Conservation (phyloP, 1,140 invertebrate genomes). For the Drosophila tristis region DNA sequence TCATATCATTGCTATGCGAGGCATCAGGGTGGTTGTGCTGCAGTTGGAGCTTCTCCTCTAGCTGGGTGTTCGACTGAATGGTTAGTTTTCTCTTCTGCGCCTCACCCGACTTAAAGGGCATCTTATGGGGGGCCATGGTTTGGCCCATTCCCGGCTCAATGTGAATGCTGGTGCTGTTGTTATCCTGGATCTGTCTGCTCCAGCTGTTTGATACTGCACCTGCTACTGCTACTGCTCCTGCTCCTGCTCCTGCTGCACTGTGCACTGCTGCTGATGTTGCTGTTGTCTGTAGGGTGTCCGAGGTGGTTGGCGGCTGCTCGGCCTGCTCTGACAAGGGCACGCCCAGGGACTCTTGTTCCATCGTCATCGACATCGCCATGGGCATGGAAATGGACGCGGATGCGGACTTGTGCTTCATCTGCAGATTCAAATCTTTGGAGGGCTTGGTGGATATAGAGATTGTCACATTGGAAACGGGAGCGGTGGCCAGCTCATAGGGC, state of each 20-base stretch:
- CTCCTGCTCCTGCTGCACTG: neutral
- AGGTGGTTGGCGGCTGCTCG: constrained; percentile 1
- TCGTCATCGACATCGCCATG: constrained; percentile 27
- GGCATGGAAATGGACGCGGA: constrained; percentile 18
- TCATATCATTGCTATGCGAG: neutral
- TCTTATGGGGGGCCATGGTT: constrained; percentile 3
- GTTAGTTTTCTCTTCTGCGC: constrained; percentile 53
- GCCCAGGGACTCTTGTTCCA: constrained; percentile 6
- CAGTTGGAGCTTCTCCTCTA: constrained; percentile 51
- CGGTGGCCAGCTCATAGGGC: constrained; percentile 64
- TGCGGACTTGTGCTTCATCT: constrained; percentile 27
- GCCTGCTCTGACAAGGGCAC: constrained; percentile 9
- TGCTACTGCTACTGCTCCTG: neutral
- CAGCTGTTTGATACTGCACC: neutral
- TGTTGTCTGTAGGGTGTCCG: constrained; percentile 7
- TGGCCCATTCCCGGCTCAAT: constrained; percentile 9
- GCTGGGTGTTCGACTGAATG: constrained; percentile 32
- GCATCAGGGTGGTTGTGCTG: constrained; percentile 14
- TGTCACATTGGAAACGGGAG: constrained; percentile 59
- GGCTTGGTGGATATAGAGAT: constrained; percentile 72
- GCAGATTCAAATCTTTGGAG: constrained; percentile 38
- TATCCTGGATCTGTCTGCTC: constrained; percentile 1
- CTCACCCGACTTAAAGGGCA: constrained; percentile 25
- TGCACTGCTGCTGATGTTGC: neutral
- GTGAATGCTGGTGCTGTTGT: constrained; percentile 23